A percentile compares a stretch with the other conserved stretches of the same genome.
Conservation (phyloP, 2,113 vertebrate species). For the Dissostichus mawsoni region DNA sequence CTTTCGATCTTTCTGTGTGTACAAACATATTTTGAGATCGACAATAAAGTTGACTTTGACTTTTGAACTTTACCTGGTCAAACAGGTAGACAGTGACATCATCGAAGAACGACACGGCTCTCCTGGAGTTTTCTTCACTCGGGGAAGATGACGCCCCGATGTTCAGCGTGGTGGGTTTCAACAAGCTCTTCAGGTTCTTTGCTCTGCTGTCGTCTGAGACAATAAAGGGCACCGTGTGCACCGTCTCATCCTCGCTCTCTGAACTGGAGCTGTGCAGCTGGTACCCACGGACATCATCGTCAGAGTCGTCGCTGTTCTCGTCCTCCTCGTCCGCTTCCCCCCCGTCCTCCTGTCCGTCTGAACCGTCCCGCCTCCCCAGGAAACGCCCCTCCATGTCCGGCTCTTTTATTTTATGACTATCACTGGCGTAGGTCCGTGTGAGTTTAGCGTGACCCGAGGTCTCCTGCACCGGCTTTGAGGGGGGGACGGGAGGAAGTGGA, state of each 20-base stretch:
- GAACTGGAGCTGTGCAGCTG: conserved; percentile 91
- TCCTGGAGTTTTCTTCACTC: conserved; percentile 77
- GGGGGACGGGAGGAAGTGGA: conserved; percentile 25
- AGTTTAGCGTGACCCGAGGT: conserved; percentile 78
- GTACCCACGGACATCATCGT: conserved; percentile 92
- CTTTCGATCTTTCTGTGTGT: too few species aligned
- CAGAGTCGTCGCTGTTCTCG: conserved; percentile 96
- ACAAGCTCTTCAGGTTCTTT: conserved; percentile 89
- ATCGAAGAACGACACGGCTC: conserved; percentile 94
- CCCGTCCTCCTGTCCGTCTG: conserved; percentile 86
- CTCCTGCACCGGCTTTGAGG: conserved; percentile 40
- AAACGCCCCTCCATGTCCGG: conserved; percentile 94
- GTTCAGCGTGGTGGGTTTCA: conserved; percentile 82
- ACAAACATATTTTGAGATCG: too few species aligned
- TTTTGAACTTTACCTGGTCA: conserved; percentile 89
- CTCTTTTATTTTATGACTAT: conserved; percentile 91
- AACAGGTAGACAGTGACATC: conserved; percentile 98
- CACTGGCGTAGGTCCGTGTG: conserved; percentile 78
- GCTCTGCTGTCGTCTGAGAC: conserved; percentile 86
- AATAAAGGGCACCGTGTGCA: conserved; percentile 89
- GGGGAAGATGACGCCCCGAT: conserved; percentile 34
- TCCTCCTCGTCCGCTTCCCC: conserved; percentile 91
- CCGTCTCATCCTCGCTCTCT: conserved; percentile 89
- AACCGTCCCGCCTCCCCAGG: conserved; percentile 86
- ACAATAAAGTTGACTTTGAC: too few species aligned